These are phyloP conservation scores for Phaedon cochleariae DNA, from an alignment of 2,888 invertebrate genomes.

Conservation along the genomic window DNA sequence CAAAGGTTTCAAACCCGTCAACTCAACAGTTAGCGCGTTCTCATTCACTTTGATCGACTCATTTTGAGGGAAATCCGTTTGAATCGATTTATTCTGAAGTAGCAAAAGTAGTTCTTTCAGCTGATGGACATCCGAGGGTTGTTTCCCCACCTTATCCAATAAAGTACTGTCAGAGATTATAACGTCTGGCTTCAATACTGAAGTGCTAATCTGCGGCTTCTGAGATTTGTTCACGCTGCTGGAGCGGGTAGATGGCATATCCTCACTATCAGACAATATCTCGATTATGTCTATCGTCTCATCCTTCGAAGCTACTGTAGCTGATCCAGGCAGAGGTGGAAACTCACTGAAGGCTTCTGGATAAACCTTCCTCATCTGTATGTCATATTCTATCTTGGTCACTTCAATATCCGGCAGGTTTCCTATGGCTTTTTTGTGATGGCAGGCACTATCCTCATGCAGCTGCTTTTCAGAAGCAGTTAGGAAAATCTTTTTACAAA, in stretches of 20 bases:
- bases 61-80: slow-evolving; percentile 40
- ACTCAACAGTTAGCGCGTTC: slow-evolving; percentile 27
- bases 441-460: slow-evolving; percentile 38
- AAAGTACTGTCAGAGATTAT: neutral
- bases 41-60: slow-evolving; percentile 28
- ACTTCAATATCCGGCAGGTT: slow-evolving; percentile 32
- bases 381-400: slow-evolving; percentile 36
- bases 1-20: slow-evolving; percentile 40
- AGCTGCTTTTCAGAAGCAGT: slow-evolving; percentile 33
- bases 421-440: slow-evolving; percentile 34
- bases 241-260: too few species aligned
- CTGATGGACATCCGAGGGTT: neutral
- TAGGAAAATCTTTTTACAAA: slow-evolving; percentile 40
- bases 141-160: neutral
- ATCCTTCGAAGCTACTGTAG: neutral
- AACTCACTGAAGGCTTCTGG: neutral
- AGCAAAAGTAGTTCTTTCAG: neutral
- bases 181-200: neutral
- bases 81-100: neutral
- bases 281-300: slow-evolving; percentile 14
- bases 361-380: slow-evolving; percentile 17
- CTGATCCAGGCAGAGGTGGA: neutral
- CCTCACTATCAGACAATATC: slow-evolving; percentile 11
- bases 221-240: too few species aligned
- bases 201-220: too few species aligned